Percentiles rank a stretch among this genome's conserved stretches.
phyloP scores from a whole-genome alignment of 2,888 invertebrate genomes.

The Cheilosia pagana region DNA sequence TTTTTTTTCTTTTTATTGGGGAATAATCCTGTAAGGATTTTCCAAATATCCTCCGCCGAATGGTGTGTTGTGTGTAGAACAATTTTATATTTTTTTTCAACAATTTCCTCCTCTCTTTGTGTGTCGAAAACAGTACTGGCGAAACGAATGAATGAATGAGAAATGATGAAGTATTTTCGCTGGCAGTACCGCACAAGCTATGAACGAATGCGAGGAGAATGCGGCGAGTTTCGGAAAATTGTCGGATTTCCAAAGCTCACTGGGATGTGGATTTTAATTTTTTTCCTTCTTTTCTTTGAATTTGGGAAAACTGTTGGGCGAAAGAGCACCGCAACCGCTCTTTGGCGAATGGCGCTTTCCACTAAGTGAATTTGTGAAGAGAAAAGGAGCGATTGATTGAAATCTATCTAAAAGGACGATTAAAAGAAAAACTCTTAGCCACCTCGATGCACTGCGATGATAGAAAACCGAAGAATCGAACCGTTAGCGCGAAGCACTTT shows the following conservation, averaged over 20 bases:
- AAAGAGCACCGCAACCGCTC: constrained; percentile 6
- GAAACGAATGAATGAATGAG: constrained; percentile 64
- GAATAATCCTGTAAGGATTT: constrained; percentile 1
- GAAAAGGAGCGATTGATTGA: neutral
- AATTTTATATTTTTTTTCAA: constrained; percentile 16
- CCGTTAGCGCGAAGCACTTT: constrained; percentile 12
- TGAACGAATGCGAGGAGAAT: constrained; percentile 50
- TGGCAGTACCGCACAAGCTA: constrained; percentile 53
- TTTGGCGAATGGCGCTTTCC: neutral
- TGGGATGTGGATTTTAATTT: too few relatives aligned
- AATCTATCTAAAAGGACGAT: too few relatives aligned
- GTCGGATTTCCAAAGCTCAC: constrained; percentile 57
- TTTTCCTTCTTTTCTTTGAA: too few relatives aligned
- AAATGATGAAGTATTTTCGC: constrained; percentile 56
- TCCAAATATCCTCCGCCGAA: constrained; percentile 5
- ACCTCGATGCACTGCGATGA: neutral
- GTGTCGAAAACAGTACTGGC: constrained; percentile 12
- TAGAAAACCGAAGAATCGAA: neutral
- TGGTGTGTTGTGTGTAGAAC: neutral
- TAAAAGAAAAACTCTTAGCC: too few relatives aligned
- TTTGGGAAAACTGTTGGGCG: too few relatives aligned
- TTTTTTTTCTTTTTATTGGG: neutral
- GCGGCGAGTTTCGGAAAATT: constrained; percentile 54
- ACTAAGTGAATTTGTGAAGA: neutral
- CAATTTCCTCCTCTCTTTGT: constrained; percentile 11